phyloP scores from a whole-genome alignment of 2,888 invertebrate species.

The Dorcus hopei region DNA sequence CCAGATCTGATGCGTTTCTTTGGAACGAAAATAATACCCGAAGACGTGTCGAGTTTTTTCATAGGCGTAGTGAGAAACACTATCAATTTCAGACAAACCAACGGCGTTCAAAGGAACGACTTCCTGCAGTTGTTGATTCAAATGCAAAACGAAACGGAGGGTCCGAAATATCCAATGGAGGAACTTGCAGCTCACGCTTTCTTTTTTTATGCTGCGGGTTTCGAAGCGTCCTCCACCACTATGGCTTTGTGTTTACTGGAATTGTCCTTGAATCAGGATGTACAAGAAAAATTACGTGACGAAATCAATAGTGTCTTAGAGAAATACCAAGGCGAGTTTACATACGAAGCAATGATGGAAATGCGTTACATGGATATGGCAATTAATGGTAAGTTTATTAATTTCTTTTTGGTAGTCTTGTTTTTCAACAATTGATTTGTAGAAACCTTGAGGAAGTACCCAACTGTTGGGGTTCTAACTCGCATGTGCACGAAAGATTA shows the following conservation, averaged over 20 bases:
- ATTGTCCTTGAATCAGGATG: slow-evolving; percentile 42
- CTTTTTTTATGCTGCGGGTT: slow-evolving; percentile 49
- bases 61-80: slow-evolving; percentile 30
- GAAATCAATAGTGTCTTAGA: slow-evolving; percentile 43
- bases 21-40: slow-evolving; percentile 18
- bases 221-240: slow-evolving; percentile 48
- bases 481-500: slow-evolving; percentile 12
- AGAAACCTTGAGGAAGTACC: slow-evolving; percentile 14
- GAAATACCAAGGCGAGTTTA: slow-evolving; percentile 39
- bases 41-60: slow-evolving; percentile 36
- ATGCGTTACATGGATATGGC: slow-evolving; percentile 51
- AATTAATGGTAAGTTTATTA: slow-evolving; percentile 34
- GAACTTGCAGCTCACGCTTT: slow-evolving; percentile 39
- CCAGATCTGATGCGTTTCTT: slow-evolving; percentile 23
- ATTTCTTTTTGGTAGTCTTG: neutral
- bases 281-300: slow-evolving; percentile 46
- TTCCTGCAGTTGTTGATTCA: slow-evolving; percentile 42
- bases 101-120: slow-evolving; percentile 32
- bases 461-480: slow-evolving; percentile 1
- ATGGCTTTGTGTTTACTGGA: slow-evolving; percentile 43
- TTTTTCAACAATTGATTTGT: slow-evolving; percentile 18
- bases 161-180: slow-evolving; percentile 5
- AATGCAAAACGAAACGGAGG: slow-evolving; percentile 13
- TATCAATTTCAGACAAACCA: slow-evolving; percentile 27
- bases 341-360: slow-evolving; percentile 46